Base-by-base conservation (phyloP, 2,113 vertebrate species). In the Eolophus roseicapilla region DNA sequence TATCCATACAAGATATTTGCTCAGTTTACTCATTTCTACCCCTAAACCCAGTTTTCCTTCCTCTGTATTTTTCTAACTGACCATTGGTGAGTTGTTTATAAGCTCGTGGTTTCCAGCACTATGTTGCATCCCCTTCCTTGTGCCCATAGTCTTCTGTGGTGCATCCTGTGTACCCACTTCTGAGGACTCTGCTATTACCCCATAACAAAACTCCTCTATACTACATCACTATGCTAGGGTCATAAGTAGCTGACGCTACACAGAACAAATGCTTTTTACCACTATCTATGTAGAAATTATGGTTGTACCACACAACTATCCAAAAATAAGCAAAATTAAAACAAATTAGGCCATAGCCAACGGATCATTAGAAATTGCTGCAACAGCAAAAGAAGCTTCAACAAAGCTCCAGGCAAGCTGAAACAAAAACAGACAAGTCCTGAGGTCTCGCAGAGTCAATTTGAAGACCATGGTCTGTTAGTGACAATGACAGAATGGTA, bases 231-330 rank as follows among this genome's bases (percentile, higher is more conserved):
- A 52, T 8, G 6, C 10, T 49, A 21, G 18, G 18, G 5, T 43
- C 11, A 15, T 29, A 77, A 60, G 29, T 19, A 62, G 50, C 4
- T 53, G 35, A 65, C 0, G 0, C 4, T 60, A 29, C 18, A 37
- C 17, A 44, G 17, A 73, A n/a, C 3, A 55, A 25, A 57, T 14
- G 44, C 7, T 29, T 71, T 75, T 76, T n/a, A 44, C 7, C 6
- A n/a, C 11, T 50, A 9, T 7, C 14, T 44, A 6, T 82, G 21
- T 33, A 6, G 62, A 77, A 90, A 64, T 29, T 12, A n/a, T 14
- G 10, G 2, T 47, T 77, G 9, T 29, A 46, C 9, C 21, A n/a
- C 20, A 39, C 8, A 55, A 37, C 43, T 53, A 37, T 14, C 35
- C 14, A 44, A 71, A 76, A 11, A 37, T 6, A 75, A 53, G 21